Evolutionary conservation across 2,888 invertebrate genomes (phyloP).

Genomic region (Tenthredo notha): DNA sequence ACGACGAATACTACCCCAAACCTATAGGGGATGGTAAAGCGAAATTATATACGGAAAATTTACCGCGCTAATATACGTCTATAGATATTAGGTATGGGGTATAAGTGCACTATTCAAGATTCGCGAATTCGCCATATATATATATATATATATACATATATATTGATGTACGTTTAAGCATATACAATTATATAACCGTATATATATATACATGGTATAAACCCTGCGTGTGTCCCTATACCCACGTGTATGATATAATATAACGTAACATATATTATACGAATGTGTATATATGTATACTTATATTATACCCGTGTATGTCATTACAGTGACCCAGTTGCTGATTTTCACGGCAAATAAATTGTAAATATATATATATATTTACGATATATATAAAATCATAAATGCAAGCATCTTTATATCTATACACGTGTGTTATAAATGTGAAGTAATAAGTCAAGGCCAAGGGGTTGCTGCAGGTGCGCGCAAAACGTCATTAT

Average conservation of each 20-base stretch:
- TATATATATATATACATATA: neutral
- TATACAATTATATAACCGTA: neutral
- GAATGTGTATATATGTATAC: neutral
- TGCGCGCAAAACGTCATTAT: neutral
- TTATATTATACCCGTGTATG: no score
- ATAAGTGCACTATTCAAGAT: neutral
- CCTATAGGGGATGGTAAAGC: neutral
- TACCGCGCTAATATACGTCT: neutral
- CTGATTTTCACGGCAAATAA: conserved; percentile 2
- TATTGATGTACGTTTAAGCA: neutral
- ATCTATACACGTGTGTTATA: neutral
- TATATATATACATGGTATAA: no score
- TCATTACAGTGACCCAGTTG: conserved; percentile 19
- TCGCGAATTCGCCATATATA: neutral
- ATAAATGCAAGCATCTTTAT: neutral
- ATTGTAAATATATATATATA: neutral
- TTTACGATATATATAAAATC: neutral
- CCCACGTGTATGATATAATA: conserved; percentile 22
- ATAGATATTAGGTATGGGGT: neutral
- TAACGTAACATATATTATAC: neutral
- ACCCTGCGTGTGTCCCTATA: neutral
- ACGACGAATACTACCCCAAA: neutral
- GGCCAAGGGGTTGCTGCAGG: neutral
- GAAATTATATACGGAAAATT: neutral
- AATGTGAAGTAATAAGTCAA: conserved; percentile 21